Evolutionary conservation across 2,888 invertebrate species (phyloP), one percentile per base, ranked within the genome.

Genomic region (Acronicta psi): DNA sequence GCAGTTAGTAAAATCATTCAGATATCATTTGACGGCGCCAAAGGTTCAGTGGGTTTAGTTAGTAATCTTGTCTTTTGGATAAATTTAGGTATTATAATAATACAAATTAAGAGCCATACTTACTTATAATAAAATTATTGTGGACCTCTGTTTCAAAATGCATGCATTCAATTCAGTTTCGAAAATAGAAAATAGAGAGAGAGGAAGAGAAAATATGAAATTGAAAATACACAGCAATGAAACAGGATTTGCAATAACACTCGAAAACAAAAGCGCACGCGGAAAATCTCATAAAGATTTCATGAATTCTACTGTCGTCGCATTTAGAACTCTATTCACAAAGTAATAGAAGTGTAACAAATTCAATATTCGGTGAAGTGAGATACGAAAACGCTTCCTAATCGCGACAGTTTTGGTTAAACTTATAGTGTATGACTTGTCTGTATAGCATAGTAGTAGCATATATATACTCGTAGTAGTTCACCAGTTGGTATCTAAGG

Each of bases 231-330:
- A 69, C 61, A 59, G 59, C 51, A 44, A 54, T 54, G 51, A 53
- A 61, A 69, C 46, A 50, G 53, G 59, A 61, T 64, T 69, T 67
- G 51, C 59, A 75, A 69, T 69, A 74, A 73, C 62, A 69, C 65
- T 73, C 52, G 68, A 59, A 67, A 70, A 59, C 61, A 65, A 61
- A 53, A 52, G 51, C 42, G 55, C 46, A 58, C 29, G 56, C 56
- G 54, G 68, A 56, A 62, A 65, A 68, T 59, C 52, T 60, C 56
- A 71, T 69, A 71, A 71, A 65, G 46, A 59, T 62, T 69, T 73
- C 45, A 58, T 42, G 38, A 37, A 44, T 54, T 45, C 36, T 14
- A 8, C 1, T 20, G 54, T 38, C 17, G 14, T 14, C 9, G 36
- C 13, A 59, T 38, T 41, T 38, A 49, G 2, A 42, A 58, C 57